Evolutionary conservation across 2,888 invertebrate genomes (phyloP), one percentile per base, ranked within the genome.

Genomic region (Melanophora roralis): DNA sequence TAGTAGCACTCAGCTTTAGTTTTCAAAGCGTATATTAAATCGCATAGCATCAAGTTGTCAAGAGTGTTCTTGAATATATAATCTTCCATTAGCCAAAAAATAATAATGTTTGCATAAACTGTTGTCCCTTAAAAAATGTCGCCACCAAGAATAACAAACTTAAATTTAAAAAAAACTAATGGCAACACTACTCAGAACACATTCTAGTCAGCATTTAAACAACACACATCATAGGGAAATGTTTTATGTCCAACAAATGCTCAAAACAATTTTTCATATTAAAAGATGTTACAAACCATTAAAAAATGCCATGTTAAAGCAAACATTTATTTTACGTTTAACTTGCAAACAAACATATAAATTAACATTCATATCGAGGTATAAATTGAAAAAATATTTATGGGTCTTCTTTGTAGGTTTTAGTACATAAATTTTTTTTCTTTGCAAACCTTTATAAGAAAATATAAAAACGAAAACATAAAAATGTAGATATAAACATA

Each of bases 381-480:
- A 55, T 16, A 27, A 27, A 49, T 59, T 59, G 69, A 69, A 49
- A 19, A 40, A 36, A 47, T 59, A 59, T 69, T 59, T 69, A 47
- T 68, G 57, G n/a, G 0, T 57, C 2, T 36, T 59, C 36, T 47
- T 67, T 67, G 27, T 53, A 43, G 27, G 53, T 55, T 16, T 23
- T 5, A 19, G 45, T 9, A 45, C 9, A 16, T 45, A 45, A 14
- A 45, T 16, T 45, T 21, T 16, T 45, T 21, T 51, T 51, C 27
- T 27, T 51, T 19, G 7, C 1, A 27, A 51, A 9, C 9, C 19
- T 45, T 45, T 8, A 19, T 19, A 16, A 19, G 11, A 49, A 21
- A 11, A 23, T 21, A 5, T 12, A 3, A 21, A 9, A 45, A 4
- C 2, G 16, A 9, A 19, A 2, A 47, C 8, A 45, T 45, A 19